A percentile compares a stretch with the other conserved stretches of the same genome.
phyloP scores from a whole-genome alignment of 2,888 invertebrate species.

The Aphelenchoides bicaudatus region DNA sequence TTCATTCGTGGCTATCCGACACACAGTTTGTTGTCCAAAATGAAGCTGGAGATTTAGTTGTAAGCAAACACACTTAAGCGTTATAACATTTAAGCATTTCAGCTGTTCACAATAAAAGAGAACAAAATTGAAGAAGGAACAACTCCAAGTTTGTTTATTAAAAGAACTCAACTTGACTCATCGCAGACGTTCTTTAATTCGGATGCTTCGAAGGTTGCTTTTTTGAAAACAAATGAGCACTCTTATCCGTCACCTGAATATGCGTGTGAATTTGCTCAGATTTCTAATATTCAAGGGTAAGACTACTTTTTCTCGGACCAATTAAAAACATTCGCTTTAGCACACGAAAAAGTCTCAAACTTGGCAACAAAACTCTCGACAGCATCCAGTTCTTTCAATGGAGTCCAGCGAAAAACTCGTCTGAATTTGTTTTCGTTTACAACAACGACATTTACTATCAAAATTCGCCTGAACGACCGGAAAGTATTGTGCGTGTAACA shows the following conservation, averaged over 20 bases:
- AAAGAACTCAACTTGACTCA: neutral
- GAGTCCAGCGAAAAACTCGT: neutral
- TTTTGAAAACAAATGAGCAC: too few species aligned
- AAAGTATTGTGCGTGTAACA: slow-evolving; percentile 21
- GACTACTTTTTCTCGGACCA: too few species aligned
- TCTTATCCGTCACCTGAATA: too few species aligned
- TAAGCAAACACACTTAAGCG: too few species aligned
- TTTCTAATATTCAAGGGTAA: too few species aligned
- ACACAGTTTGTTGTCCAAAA: too few species aligned
- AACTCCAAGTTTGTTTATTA: neutral
- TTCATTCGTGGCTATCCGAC: too few species aligned
- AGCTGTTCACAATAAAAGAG: too few species aligned
- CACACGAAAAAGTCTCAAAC: neutral
- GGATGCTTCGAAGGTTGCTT: neutral
- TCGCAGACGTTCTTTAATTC: slow-evolving; percentile 3
- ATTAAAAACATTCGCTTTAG: neutral
- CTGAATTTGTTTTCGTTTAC: slow-evolving; percentile 8
- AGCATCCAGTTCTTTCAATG: neutral
- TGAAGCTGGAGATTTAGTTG: too few species aligned
- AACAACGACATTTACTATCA: slow-evolving; percentile 14
- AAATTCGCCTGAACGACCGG: neutral
- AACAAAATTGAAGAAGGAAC: too few species aligned
- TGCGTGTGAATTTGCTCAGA: too few species aligned
- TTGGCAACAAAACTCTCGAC: neutral
- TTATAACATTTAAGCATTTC: too few species aligned